Base-by-base conservation (phyloP, 2,888 invertebrate genomes). In the Ectemnius lituratus region DNA sequence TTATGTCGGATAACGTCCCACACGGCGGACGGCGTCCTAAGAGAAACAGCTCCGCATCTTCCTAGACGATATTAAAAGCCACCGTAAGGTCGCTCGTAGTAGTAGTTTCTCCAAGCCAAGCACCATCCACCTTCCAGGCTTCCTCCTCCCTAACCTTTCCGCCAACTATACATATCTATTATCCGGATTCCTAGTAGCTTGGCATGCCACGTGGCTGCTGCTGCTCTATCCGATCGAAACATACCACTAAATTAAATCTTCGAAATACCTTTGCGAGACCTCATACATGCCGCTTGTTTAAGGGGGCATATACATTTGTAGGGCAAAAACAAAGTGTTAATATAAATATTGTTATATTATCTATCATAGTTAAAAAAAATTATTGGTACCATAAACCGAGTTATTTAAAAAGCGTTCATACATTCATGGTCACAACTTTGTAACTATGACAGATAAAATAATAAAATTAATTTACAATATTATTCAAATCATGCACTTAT, bases 1-100 rank as follows among this genome's bases (percentile, higher is more conserved):
- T 80, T 78, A 81, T 68, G 78, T 60, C 68, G 79, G 77, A 76
- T 74, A 80, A 79, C 74, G 69, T 68, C 67, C 79, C 72, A 67
- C 70, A 73, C 71, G 47, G 47, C 6, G 47, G 57, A 58, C 49
- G 61, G 61, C 56, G 49, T 67, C 72, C 70, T 67, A 72, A 75
- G 78, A 79, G 72, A 49, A 65, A 70, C 67, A 46, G 49, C 56
- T 18, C 49, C 18, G 37, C 65, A 27, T 23, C 68, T 60, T 67
- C 60, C 66, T 58, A 23, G 49, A 49, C 49, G 68, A 68, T 70
- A 76, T 73, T 78, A 75, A 72, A 68, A 58, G 62, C 62, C 6
- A 58, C 13, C 47, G 23, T 61, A 61, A 67, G 14, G 56, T 16
- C 13, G 18, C 14, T 16, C 11, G 20, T 1, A 18, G 56, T 14